These are phyloP conservation scores for Phoenicopterus ruber DNA, from an alignment of 2,113 vertebrate species.

Conservation along the genomic window DNA sequence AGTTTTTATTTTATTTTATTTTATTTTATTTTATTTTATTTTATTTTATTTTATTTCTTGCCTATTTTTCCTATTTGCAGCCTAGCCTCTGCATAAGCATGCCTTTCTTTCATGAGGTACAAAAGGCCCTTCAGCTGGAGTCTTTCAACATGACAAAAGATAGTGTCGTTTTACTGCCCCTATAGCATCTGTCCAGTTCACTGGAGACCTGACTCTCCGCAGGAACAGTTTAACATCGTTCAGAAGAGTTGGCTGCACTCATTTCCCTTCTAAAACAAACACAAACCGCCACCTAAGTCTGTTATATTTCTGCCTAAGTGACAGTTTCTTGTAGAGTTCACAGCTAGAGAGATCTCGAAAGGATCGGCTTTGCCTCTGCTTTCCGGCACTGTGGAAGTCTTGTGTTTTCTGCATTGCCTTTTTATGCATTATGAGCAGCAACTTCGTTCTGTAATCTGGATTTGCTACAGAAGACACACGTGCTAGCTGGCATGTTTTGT, in stretches of 20 bases:
- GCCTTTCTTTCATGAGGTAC: not conserved
- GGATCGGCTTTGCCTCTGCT: not conserved
- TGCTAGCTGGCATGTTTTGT: not conserved
- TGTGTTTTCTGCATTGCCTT: not conserved
- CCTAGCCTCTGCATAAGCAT: not conserved
- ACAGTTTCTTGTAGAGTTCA: not conserved
- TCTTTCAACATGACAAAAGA: slow-evolving; percentile 42
- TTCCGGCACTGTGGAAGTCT: not conserved
- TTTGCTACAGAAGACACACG: not conserved
- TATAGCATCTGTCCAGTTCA: slow-evolving; percentile 4
- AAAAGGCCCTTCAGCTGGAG: slow-evolving; percentile 14
- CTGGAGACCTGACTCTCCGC: not conserved
- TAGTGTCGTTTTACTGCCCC: not conserved
- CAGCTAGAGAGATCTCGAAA: not conserved
- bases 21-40: not conserved
- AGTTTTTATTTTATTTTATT: not conserved
- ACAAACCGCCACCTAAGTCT: not conserved
- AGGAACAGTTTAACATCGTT: not conserved
- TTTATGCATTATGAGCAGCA: not conserved
- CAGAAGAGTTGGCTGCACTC: not conserved
- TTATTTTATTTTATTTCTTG: not conserved
- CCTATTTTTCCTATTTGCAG: not conserved
- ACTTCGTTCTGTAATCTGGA: not conserved
- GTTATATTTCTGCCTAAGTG: not conserved
- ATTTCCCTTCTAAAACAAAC: not conserved